Evolutionary conservation across 1,140 invertebrate species (phyloP), one percentile per base, ranked within the genome.

Genomic region (Drosophila parvula): DNA sequence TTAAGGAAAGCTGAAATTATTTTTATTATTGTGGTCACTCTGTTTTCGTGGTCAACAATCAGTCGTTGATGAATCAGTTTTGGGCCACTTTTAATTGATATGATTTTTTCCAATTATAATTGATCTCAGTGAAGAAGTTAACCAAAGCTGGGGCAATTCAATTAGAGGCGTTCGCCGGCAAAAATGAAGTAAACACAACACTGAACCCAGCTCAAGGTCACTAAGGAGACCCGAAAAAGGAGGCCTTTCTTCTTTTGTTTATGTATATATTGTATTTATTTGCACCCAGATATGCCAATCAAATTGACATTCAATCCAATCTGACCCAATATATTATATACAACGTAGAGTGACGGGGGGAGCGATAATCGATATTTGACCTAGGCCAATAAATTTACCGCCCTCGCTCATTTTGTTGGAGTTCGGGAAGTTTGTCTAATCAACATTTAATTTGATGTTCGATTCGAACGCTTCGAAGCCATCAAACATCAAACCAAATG

Each of bases 321-420:
- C 81, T 84, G 84, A 90, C 79, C 80, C 62, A 69, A 84, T 68
- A 77, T 67, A 62, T 57, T 38, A 55, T 60, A 60, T 60, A 36
- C 55, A 1, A 12, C 0, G 40, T n/a, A 27, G 38, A 44, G 43
- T 59, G 70, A 58, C 59, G 65, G 36, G 61, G 61, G 58, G 77
- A 81, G 61, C 61, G 77, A 81, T 84, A 89, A 89, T 89, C 84
- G 80, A 89, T 89, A 89, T 89, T 89, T 89, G 84, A 89, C 84
- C 84, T 89, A 89, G 84, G 84, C 84, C 84, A 89, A 89, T 89
- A 89, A 75, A 69, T 56, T 51, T 48, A 22, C 60, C 56, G 18
- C 40, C 40, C 36, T 34, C 32, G 5, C 38, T 36, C 45, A 32
- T 22, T 16, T 16, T 3, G 18, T 2, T 30, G n/a, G 28, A 57